phyloP scores from a whole-genome alignment of 2,797 vertebrate genomes.

The Xenopus petersii region DNA sequence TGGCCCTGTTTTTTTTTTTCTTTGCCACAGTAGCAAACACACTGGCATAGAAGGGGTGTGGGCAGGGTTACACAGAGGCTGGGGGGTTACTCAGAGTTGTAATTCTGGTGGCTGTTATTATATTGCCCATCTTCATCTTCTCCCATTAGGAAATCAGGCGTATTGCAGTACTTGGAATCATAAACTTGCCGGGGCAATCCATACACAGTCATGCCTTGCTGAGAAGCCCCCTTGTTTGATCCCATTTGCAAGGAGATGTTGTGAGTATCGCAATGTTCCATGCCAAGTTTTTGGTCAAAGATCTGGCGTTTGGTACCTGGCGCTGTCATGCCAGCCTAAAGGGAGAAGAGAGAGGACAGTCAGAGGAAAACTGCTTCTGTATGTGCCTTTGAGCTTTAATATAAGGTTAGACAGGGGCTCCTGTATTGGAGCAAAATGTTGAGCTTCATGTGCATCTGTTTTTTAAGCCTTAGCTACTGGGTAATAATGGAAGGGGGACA shows the following conservation, averaged over 20 bases:
- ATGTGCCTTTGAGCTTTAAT: no score
- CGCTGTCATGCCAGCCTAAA: slow-evolving; percentile 88
- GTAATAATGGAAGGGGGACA: no score
- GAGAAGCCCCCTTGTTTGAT: slow-evolving; percentile 89
- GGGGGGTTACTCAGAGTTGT: slow-evolving; percentile 73
- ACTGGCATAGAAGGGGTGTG: slow-evolving; percentile 17
- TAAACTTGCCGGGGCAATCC: slow-evolving; percentile 89
- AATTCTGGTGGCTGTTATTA: slow-evolving; percentile 75
- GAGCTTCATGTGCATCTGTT: no score
- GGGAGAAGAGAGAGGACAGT: not conserved
- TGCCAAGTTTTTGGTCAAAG: slow-evolving; percentile 86
- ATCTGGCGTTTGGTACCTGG: slow-evolving; percentile 92
- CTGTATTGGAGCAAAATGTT: no score
- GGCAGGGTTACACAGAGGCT: not conserved
- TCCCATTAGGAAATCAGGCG: slow-evolving; percentile 63
- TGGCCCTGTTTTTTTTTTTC: not conserved
- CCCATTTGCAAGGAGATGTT: slow-evolving; percentile 95
- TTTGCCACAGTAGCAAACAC: slow-evolving; percentile 37
- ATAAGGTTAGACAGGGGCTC: no score
- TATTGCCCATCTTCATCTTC: slow-evolving; percentile 67
- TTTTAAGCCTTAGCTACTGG: no score
- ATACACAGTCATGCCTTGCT: slow-evolving; percentile 90
- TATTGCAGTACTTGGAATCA: slow-evolving; percentile 89
- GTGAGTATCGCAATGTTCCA: slow-evolving; percentile 83
- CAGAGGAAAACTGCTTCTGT: no score